These are phyloP conservation scores for Nerophis ophidion DNA, from an alignment of 2,113 vertebrate genomes.

Conservation along the genomic window DNA sequence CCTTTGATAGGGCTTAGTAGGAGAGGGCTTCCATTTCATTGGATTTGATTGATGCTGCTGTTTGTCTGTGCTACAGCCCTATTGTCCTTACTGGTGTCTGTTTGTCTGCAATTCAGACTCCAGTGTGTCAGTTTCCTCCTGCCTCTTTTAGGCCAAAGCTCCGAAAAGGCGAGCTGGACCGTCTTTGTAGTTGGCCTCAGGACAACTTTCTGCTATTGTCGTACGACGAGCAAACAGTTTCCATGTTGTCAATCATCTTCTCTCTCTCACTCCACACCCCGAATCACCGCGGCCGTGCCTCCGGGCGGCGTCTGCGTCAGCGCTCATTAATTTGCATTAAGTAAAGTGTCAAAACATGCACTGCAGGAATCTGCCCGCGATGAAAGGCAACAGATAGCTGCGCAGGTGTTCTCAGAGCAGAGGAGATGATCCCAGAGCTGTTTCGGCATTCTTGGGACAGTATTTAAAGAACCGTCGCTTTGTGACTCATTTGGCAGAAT, in stretches of 20 bases:
- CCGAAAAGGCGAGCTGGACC: slow-evolving; percentile 37
- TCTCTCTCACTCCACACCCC: slow-evolving; percentile 53
- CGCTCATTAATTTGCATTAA: slow-evolving; percentile 74
- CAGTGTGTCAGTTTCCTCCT: slow-evolving; percentile 64
- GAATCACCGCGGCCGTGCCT: slow-evolving; percentile 48
- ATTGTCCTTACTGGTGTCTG: slow-evolving; percentile 68
- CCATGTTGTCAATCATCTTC: slow-evolving; percentile 18
- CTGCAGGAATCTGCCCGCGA: slow-evolving; percentile 62
- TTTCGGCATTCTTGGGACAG: slow-evolving; percentile 32
- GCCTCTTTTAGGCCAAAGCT: slow-evolving; percentile 40
- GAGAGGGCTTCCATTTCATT: slow-evolving; percentile 68
- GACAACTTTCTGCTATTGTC: too few species aligned
- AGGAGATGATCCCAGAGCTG: slow-evolving; percentile 32
- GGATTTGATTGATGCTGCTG: slow-evolving; percentile 68
- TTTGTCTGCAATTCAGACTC: slow-evolving; percentile 62
- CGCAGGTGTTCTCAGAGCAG: slow-evolving; percentile 60
- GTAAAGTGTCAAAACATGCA: slow-evolving; percentile 75
- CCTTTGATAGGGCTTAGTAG: slow-evolving; percentile 71
- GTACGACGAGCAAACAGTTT: slow-evolving; percentile 5
- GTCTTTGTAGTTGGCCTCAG: slow-evolving; percentile 43
- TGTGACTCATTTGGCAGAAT: slow-evolving; percentile 44
- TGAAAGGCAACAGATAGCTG: slow-evolving; percentile 60
- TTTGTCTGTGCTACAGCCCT: slow-evolving; percentile 57
- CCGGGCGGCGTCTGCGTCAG: slow-evolving; percentile 66
- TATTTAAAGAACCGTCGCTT: slow-evolving; percentile 41